These are phyloP conservation scores for Brenthis ino DNA, from an alignment of 2,888 invertebrate genomes.

Conservation along the genomic window DNA sequence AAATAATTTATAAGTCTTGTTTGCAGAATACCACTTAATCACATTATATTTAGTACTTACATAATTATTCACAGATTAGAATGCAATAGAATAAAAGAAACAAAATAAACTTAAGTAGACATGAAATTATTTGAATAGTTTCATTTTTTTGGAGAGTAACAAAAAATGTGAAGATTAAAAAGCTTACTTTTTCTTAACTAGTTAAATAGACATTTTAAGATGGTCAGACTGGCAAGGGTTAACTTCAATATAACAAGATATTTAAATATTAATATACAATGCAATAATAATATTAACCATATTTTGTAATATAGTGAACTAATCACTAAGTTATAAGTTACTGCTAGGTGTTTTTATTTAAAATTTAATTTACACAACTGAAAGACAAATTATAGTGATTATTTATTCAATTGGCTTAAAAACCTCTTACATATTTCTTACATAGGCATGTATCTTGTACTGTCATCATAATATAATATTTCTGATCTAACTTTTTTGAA, in stretches of 20 bases:
- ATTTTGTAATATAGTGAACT: constrained; percentile 25
- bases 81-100: constrained; percentile 1
- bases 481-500: neutral
- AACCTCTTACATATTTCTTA: neutral
- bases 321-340: constrained; percentile 48
- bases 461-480: neutral
- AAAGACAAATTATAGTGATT: constrained; percentile 4
- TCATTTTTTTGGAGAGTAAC: neutral
- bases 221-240: neutral
- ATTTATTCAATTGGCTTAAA: constrained; percentile 15
- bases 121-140: constrained; percentile 2
- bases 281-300: neutral
- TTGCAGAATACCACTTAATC: constrained; percentile 14
- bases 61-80: constrained; percentile 2
- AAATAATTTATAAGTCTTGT: constrained; percentile 22
- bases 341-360: constrained; percentile 38
- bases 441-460: too few relatives aligned
- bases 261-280: neutral
- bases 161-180: too few relatives aligned
- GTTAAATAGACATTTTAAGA: too few relatives aligned
- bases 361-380: constrained; percentile 26
- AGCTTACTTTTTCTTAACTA: too few relatives aligned
- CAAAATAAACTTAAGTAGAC: constrained; percentile 2
- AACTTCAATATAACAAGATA: constrained; percentile 7
- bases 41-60: constrained; percentile 11